Conservation (phyloP, 53 echinoderm and acorn worm genomes). For the Holothuria leucospilota region DNA sequence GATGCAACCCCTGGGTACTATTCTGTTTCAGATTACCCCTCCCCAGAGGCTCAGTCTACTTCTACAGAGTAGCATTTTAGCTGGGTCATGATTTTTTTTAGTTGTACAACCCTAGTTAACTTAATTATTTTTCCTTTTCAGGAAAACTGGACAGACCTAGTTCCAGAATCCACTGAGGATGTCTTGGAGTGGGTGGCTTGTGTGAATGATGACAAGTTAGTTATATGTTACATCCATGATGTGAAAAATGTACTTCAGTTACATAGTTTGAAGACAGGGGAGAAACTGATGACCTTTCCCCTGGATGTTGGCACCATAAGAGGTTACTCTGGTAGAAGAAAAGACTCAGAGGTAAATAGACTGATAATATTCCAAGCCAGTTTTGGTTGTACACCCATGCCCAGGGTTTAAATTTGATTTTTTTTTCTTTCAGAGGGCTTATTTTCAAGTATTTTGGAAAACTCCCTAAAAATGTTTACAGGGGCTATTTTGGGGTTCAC, state of each 20-base stretch:
- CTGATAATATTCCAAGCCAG: neutral
- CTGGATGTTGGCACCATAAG: constrained; percentile 90
- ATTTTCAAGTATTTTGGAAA: too few species aligned
- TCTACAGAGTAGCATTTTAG: too few species aligned
- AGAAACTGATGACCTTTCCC: constrained; percentile 75
- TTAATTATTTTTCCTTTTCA: constrained; percentile 1
- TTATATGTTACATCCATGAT: constrained; percentile 85
- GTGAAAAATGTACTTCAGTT: constrained; percentile 94
- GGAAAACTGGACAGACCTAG: constrained; percentile 83
- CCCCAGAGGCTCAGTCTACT: too few species aligned
- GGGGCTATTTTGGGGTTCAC: too few species aligned
- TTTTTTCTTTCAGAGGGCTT: too few species aligned
- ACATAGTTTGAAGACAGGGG: constrained; percentile 68
- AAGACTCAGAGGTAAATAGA: constrained; percentile 82
- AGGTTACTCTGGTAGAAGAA: constrained; percentile 88
- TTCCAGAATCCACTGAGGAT: constrained; percentile 78
- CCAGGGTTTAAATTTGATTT: too few species aligned
- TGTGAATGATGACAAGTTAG: constrained; percentile 82
- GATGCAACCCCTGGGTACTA: too few species aligned
- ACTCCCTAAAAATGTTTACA: too few species aligned
- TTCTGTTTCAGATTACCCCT: too few species aligned
- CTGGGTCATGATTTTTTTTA: too few species aligned
- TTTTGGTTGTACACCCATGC: neutral
- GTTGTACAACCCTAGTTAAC: too few species aligned
- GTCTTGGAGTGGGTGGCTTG: constrained; percentile 92